Conservation (phyloP, 2,888 invertebrate genomes). For the Diloba caeruleocephala region DNA sequence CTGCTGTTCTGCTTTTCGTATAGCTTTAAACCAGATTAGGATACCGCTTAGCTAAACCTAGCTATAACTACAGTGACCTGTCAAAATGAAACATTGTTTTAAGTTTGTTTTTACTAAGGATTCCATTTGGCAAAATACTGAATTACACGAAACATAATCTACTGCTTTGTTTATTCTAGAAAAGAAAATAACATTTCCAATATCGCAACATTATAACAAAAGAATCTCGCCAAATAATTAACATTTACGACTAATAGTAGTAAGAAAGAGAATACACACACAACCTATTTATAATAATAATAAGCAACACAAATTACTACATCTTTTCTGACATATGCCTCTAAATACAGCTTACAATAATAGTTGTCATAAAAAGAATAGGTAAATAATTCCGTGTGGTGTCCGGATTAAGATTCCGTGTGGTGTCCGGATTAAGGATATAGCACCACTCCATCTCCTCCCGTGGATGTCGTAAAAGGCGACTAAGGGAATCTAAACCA, state of each 20-base stretch:
- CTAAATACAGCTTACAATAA: conserved; percentile 16
- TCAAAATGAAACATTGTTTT: conserved; percentile 2
- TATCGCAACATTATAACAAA: conserved; percentile 4
- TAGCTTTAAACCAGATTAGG: conserved; percentile 17
- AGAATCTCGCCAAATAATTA: conserved; percentile 10
- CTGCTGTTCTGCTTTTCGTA: conserved; percentile 10
- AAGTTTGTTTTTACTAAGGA: too few relatives aligned
- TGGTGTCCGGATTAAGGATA: too few relatives aligned
- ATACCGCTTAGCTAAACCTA: conserved; percentile 10
- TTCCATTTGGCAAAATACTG: conserved; percentile 7
- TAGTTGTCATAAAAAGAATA: conserved; percentile 37
- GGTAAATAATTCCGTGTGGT: too few relatives aligned
- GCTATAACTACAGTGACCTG: conserved; percentile 5
- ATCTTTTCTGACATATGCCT: conserved; percentile 10
- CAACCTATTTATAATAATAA: conserved; percentile 21
- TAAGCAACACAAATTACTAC: conserved; percentile 14
- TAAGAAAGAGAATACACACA: conserved; percentile 11
- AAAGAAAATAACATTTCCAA: conserved; percentile 14
- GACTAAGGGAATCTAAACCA: too few relatives aligned
- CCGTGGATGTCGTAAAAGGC: too few relatives aligned
- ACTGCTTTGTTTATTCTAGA: conserved; percentile 7
- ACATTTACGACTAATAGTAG: conserved; percentile 15
- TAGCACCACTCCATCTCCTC: too few relatives aligned
- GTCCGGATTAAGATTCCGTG: too few relatives aligned
- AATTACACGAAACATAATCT: conserved; percentile 13